Base-by-base conservation (phyloP, 2,797 vertebrate species). In the Myotis myotis region DNA sequence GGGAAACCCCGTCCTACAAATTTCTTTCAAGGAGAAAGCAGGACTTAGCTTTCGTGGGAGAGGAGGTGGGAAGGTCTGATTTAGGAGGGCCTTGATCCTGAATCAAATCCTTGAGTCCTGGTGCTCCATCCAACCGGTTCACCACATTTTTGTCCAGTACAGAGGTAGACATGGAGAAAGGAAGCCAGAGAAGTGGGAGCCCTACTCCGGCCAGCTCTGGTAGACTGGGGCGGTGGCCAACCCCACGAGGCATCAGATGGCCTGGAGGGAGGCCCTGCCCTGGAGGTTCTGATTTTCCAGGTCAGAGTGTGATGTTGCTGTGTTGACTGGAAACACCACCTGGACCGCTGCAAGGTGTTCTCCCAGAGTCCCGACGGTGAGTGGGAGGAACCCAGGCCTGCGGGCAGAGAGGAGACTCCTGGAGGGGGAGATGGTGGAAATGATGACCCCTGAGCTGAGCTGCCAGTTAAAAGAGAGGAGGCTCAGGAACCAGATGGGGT, bases 101-200 rank as follows among this genome's bases (percentile, higher is more conserved):
- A 36, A 23, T 80, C 4, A 8, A 11, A 16, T 44, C 51, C 51
- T 53, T 22, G 36, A 66, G 47, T 81, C 74, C 19, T 6, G 12
- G 55, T 16, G 10, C 23, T 55, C 36, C 17, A 9, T 19, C 30
- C n/a, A 23, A 11, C 30, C 12, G 9, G 33, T 17, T 23, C n/a
- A 8, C 25, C n/a, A 4, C 30, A 4, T 15, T 55, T 79, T 25
- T n/a, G 51, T 57, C 6, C 22, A 5, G n/a, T 11, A 38, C 41
- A 1, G 0, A 6, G 8, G 16, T 1, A 62, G 49, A 28, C 1
- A 2, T 0, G 33, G 36, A 22, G 64, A 53, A 74, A 57, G 0
- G 2, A 79, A 57, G 44, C 55, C 74, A 55, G 28, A 36, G 74
- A 44, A 23, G 17, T 28, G 2, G 49, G 12, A 55, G 33, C 25